Base-by-base conservation (phyloP, 2,888 invertebrate genomes). In the Drosophila birchii region DNA sequence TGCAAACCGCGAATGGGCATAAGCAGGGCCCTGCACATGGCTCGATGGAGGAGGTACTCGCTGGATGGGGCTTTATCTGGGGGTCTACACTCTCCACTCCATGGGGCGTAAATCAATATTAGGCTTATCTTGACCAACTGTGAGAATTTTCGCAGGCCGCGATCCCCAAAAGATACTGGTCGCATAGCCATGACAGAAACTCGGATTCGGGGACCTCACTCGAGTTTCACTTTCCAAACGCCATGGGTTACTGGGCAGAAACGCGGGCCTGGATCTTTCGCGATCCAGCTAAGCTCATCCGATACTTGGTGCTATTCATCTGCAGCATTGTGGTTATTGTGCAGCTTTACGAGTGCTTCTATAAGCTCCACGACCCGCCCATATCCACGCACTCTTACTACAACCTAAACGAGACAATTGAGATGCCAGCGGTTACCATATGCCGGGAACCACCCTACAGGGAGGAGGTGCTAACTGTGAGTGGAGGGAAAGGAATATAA, bases 311-410 rank as follows among this genome's bases (percentile, higher is more conserved):
- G 3, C 90, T 95, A 0, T 79, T 94, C 9, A 88, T 92, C 1
- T 95, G 95, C 84, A 90, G 94, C 44, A 93, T 93, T 14, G 91
- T 95, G 23, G 94, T 95, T 0, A 85, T 94, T 14, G 94, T 94
- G 53, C 95, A 95, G 93, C 92, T 95, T 41, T 90, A 93, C 56
- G 93, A 93, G 75, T 95, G 95, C 81, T 92, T 95, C 7, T 79
- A 90, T 26, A 96, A 96, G 89, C 86, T 96, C 60, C 90, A 94
- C 9, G 88, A 94, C 75, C 95, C 95, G 0, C 95, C 96, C 0
- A 94, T 95, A 36, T 94, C 95, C 0, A 96, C 96, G 2, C 94
- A 95, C 90, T 95, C 95, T 0, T 94, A 94, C 83, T 95, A 95
- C 73, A 94, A 94, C 78, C 93, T 95, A 63, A 96, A 96, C 89